These are phyloP conservation scores for Cryptophagus acutangulus DNA, from an alignment of 2,888 invertebrate species.

Conservation along the genomic window DNA sequence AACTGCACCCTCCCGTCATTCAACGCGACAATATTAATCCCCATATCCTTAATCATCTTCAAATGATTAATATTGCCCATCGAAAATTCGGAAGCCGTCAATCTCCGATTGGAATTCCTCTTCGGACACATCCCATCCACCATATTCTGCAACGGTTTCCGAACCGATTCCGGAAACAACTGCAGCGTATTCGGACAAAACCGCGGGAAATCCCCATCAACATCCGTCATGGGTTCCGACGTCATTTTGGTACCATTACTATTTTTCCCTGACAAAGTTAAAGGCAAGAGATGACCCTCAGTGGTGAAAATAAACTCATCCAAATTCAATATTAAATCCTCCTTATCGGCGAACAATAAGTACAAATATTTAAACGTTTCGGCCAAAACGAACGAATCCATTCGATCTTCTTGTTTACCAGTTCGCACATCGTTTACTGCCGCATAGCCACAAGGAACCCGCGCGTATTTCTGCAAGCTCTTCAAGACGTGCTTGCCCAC, in stretches of 20 bases:
- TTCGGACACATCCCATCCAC: constrained; percentile 76
- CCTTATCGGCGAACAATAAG: constrained; percentile 84
- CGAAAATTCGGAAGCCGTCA: constrained; percentile 68
- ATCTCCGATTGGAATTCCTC: constrained; percentile 55
- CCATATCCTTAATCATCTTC: constrained; percentile 85
- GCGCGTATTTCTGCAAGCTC: constrained; percentile 82
- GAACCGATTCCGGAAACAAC: constrained; percentile 76
- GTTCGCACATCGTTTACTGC: constrained; percentile 58
- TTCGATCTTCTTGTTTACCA: constrained; percentile 86
- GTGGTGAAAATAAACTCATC: constrained; percentile 88
- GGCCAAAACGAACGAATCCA: constrained; percentile 97
- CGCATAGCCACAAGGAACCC: constrained; percentile 95
- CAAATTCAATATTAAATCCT: constrained; percentile 74
- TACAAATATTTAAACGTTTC: constrained; percentile 98
- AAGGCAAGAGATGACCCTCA: constrained; percentile 92
- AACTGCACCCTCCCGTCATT: constrained; percentile 89
- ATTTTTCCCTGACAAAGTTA: constrained; percentile 67
- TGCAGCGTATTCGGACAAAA: constrained; percentile 84
- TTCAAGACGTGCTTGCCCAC: constrained; percentile 85
- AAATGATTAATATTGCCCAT: constrained; percentile 80
- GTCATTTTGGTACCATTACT: constrained; percentile 12
- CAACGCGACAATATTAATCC: constrained; percentile 84
- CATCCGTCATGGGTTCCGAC: constrained; percentile 47
- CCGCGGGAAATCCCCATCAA: constrained; percentile 56
- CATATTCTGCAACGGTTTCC: constrained; percentile 79